Evolutionary conservation across 1,140 invertebrate species (phyloP).

Genomic region (Drosophila azteca): DNA sequence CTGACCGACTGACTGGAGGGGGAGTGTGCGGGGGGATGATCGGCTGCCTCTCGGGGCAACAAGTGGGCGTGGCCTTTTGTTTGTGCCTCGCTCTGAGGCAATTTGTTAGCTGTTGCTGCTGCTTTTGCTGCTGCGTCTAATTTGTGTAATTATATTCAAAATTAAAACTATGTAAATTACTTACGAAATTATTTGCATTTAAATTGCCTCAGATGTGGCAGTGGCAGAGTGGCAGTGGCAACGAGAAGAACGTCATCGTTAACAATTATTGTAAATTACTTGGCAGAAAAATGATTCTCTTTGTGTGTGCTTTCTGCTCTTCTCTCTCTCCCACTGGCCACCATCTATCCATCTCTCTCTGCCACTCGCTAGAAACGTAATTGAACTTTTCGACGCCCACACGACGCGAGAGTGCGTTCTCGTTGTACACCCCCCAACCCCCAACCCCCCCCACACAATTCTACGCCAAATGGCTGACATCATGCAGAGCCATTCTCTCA

Average conservation of each 20-base stretch:
- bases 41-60: neutral
- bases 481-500: slow-evolving; percentile 46
- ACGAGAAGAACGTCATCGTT: slow-evolving; percentile 44
- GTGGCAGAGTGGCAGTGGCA: slow-evolving; percentile 3
- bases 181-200: slow-evolving; percentile 78
- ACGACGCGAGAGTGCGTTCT: slow-evolving; percentile 28
- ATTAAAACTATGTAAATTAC: slow-evolving; percentile 76
- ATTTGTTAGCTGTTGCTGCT: slow-evolving; percentile 45
- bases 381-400: slow-evolving; percentile 75
- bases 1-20: slow-evolving; percentile 37
- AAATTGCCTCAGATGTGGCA: slow-evolving; percentile 48
- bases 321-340: neutral
- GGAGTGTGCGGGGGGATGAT: slow-evolving; percentile 4
- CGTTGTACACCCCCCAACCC: too few relatives aligned
- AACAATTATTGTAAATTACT: slow-evolving; percentile 80
- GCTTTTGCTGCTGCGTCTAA: slow-evolving; percentile 34
- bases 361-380: slow-evolving; percentile 58
- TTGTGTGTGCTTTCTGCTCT: neutral
- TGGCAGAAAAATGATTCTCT: slow-evolving; percentile 37
- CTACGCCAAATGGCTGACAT: slow-evolving; percentile 58
- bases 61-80: slow-evolving; percentile 58
- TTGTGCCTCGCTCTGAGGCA: slow-evolving; percentile 47
- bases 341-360: slow-evolving; percentile 8
- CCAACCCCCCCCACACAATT: neutral
- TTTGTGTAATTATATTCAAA: slow-evolving; percentile 81